phyloP scores from a whole-genome alignment of 2,888 invertebrate species.

The Dinocampus coccinellae region DNA sequence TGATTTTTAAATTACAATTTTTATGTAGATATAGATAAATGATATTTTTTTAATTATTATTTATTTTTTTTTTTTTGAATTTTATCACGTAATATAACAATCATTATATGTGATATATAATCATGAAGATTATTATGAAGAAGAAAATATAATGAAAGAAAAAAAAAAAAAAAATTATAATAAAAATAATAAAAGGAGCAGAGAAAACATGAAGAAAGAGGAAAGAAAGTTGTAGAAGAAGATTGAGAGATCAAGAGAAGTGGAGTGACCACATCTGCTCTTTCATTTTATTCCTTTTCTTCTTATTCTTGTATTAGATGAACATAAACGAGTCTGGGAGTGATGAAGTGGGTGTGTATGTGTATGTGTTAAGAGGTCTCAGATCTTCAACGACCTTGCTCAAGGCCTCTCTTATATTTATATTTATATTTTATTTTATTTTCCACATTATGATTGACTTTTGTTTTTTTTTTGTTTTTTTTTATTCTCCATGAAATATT shows the following conservation, averaged over 20 bases:
- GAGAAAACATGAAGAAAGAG: not conserved
- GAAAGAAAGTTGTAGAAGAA: conserved; percentile 29
- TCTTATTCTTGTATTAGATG: conserved; percentile 25
- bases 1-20: not conserved
- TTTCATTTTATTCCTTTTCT: conserved; percentile 6
- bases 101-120: not conserved
- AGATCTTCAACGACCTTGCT: conserved; percentile 51
- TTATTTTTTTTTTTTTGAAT: too few relatives aligned
- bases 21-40: too few relatives aligned
- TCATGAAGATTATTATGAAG: too few relatives aligned
- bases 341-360: conserved; percentile 44
- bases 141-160: too few relatives aligned
- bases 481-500: not conserved
- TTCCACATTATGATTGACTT: not conserved
- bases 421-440: not conserved
- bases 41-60: too few relatives aligned
- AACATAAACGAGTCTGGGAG: conserved; percentile 34
- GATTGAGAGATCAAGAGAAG: conserved; percentile 47
- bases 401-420: conserved; percentile 46
- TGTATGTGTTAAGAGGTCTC: conserved; percentile 12
- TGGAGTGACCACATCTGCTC: conserved; percentile 43
- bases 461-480: too few relatives aligned
- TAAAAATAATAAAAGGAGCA: too few relatives aligned
- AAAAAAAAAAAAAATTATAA: too few relatives aligned
- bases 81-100: too few relatives aligned